A percentile compares a stretch with the other conserved stretches of the same genome.
These are phyloP conservation scores for Eurystomus gularis DNA, from an alignment of 2,113 vertebrate genomes.

Conservation along the genomic window DNA sequence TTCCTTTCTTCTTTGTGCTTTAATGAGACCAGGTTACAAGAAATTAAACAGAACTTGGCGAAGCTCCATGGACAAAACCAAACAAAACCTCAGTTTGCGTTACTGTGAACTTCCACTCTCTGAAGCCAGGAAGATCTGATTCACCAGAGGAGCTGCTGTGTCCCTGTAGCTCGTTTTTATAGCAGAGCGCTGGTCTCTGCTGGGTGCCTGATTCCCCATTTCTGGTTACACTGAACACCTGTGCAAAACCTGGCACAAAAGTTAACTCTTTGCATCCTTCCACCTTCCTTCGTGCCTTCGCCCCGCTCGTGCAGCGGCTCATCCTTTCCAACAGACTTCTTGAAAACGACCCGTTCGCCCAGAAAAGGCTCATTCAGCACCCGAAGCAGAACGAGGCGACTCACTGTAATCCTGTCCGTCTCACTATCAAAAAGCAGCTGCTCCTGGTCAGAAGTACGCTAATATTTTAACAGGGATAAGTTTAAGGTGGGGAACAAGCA, in stretches of 20 bases:
- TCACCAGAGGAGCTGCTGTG: background rate
- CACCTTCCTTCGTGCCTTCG: fast-evolving
- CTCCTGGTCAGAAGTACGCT: background rate
- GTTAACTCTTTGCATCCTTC: background rate
- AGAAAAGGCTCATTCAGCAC: background rate
- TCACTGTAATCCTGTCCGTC: background rate
- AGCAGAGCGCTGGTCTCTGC: background rate
- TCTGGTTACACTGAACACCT: background rate
- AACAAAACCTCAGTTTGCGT: background rate
- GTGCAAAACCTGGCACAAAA: background rate
- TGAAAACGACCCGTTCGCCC: fast-evolving
- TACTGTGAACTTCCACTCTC: background rate
- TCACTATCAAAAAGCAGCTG: background rate
- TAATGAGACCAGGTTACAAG: background rate
- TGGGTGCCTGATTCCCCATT: background rate
- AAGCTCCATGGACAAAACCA: background rate
- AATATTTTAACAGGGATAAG: background rate
- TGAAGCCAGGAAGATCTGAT: background rate
- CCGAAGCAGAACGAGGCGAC: fast-evolving
- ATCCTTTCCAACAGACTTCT: background rate
- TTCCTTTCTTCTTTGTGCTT: background rate
- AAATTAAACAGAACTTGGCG: background rate
- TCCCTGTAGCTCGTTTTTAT: background rate
- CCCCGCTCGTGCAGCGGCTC: background rate
- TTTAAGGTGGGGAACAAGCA: background rate